Conservation (phyloP, 2,797 vertebrate species). For the Crocodylus rhombifer region DNA sequence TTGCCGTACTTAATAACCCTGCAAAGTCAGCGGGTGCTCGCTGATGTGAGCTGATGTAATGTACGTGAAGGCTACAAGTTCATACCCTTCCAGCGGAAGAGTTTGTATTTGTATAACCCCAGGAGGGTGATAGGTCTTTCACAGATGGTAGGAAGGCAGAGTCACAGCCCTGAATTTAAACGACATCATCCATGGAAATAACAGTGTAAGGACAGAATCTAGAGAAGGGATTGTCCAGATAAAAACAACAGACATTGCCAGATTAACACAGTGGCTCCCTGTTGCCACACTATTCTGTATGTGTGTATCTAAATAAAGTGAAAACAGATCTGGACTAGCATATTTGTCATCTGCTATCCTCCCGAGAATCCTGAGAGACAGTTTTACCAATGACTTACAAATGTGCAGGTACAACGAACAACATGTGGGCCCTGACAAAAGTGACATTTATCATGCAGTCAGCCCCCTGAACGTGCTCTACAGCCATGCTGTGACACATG, state of each 20-base stretch:
- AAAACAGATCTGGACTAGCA: neutral
- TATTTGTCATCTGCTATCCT: neutral
- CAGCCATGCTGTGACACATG: too few relatives aligned
- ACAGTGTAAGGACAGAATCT: conserved; percentile 9
- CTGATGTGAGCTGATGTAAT: neutral
- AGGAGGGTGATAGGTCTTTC: neutral
- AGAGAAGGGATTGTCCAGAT: conserved; percentile 1
- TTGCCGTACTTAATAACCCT: neutral
- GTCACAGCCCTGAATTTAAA: neutral
- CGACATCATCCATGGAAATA: neutral
- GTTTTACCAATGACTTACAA: neutral
- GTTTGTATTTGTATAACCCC: neutral
- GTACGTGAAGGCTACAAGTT: neutral
- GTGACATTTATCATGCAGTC: too few relatives aligned
- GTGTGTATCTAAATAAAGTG: neutral
- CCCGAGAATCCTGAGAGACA: neutral
- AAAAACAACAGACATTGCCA: conserved; percentile 31
- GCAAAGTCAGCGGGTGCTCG: accelerated
- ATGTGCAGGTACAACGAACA: accelerated
- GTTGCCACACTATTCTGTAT: neutral
- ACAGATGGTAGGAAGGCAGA: neutral
- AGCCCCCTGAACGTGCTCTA: too few relatives aligned
- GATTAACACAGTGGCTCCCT: neutral
- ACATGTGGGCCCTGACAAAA: neutral
- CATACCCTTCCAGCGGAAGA: neutral